These are phyloP conservation scores for Caenorhabditis parvicauda DNA, from an alignment of 2,888 invertebrate species.

Conservation along the genomic window DNA sequence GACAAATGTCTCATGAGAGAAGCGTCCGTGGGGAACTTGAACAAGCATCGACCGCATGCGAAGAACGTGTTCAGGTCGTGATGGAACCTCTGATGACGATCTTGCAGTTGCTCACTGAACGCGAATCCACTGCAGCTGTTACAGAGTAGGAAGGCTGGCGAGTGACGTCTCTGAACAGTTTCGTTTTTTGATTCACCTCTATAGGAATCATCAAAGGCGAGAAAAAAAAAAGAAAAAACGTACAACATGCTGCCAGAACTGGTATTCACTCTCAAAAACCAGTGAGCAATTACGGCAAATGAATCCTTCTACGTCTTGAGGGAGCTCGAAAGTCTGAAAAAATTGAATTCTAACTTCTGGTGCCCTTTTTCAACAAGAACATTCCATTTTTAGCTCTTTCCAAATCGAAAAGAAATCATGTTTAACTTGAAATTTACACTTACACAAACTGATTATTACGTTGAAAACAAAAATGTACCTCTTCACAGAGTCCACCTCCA, in stretches of 20 bases:
- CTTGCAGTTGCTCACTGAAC: slow-evolving; percentile 15
- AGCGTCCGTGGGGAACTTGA: slow-evolving; percentile 11
- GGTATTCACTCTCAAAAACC: slow-evolving; percentile 13
- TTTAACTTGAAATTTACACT: slow-evolving; percentile 2
- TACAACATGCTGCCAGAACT: slow-evolving; percentile 17
- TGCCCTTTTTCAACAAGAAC: not conserved
- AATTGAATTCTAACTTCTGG: not conserved
- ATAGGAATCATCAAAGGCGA: not conserved
- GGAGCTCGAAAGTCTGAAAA: slow-evolving; percentile 19
- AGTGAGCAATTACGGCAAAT: slow-evolving; percentile 28
- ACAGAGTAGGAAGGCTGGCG: slow-evolving; percentile 11
- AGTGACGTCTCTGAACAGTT: slow-evolving; percentile 16
- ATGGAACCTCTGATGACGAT: slow-evolving; percentile 7
- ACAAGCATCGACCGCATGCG: slow-evolving; percentile 23
- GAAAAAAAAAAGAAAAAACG: not conserved
- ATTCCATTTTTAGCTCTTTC: too few relatives aligned
- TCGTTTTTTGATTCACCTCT: not conserved
- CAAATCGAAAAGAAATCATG: not conserved
- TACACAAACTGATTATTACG: too few relatives aligned
- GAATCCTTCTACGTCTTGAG: not conserved
- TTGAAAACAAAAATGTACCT: not conserved
- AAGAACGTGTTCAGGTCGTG: slow-evolving; percentile 7
- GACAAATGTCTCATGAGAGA: slow-evolving; percentile 16
- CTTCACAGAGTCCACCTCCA: slow-evolving; percentile 2
- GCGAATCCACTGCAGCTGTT: slow-evolving; percentile 16